These are phyloP conservation scores for Micrasema longulum DNA, from an alignment of 1,140 invertebrate species.

Conservation along the genomic window DNA sequence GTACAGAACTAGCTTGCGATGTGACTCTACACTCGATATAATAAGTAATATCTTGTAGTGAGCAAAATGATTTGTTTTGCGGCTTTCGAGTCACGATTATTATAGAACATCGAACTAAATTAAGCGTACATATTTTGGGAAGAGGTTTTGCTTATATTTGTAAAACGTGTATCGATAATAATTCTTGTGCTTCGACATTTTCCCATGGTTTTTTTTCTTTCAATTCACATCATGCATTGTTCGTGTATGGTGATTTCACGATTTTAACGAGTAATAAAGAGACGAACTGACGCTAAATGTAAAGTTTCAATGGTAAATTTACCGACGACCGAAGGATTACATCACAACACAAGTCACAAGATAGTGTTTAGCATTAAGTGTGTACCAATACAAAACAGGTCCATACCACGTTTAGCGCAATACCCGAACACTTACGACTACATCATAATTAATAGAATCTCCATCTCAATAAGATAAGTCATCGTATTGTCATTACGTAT, in stretches of 20 bases:
- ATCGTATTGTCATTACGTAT: too few species aligned
- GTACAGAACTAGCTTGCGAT: too few species aligned
- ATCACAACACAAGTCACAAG: slow-evolving; percentile 29
- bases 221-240: slow-evolving; percentile 12
- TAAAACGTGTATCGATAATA: slow-evolving; percentile 14
- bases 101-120: background rate
- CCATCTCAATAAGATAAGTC: too few species aligned
- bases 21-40: too few species aligned
- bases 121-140: slow-evolving; percentile 10
- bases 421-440: background rate
- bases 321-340: too few species aligned
- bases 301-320: background rate
- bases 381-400: background rate
- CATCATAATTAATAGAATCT: too few species aligned
- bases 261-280: slow-evolving; percentile 18
- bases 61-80: too few species aligned
- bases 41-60: too few species aligned
- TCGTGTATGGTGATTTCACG: slow-evolving; percentile 11
- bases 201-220: slow-evolving; percentile 28
- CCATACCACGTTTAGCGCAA: background rate
- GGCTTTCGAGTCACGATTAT: slow-evolving; percentile 15
- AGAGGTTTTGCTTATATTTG: slow-evolving; percentile 7
- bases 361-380: background rate
- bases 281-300: slow-evolving; percentile 16
- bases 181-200: slow-evolving; percentile 3